Base-by-base conservation (phyloP, 2,888 invertebrate genomes). In the Toxonevra muliebris region DNA sequence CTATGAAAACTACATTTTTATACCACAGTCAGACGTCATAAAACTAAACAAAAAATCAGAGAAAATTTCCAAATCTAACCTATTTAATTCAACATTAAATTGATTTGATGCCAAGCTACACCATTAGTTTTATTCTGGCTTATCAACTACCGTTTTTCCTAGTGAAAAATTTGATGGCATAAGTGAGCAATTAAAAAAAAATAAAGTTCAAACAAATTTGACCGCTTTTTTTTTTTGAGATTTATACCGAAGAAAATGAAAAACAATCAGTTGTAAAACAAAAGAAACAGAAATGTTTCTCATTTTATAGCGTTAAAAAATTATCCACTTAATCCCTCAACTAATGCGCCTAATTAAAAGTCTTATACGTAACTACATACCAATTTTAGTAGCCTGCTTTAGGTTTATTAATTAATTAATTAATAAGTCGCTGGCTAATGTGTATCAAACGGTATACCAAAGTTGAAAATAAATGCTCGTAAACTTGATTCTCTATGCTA, bases 271-370 rank as follows among this genome's bases (percentile, higher is more conserved):
- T 15, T 48, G 10, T n/a, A 48, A 48, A 4, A 10, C 11, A 48
- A 48, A 48, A 48, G 45, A 45, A 45, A 12, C 13, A 12, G 42
- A 61, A 30, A 42, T 30, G 40, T 20, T 15, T 45, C 7, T 45
- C 19, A 12, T 43, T 55, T 2, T 30, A 20, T n/a, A 12, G 42
- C 55, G 1, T 61, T 63, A 71, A 69, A 70, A 66, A 65, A 68
- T 64, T 72, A 72, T 20, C 74, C 75, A 79, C 76, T 79, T 78
- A 75, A 69, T 72, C 69, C 58, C 65, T 70, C 72, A 72, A 75
- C 76, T 73, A 79, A 79, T 79, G 73, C 72, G 68, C 61, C 65
- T 75, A 76, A 77, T 77, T 76, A 76, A 75, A 74, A 69, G 71
- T 58, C 61, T 48, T 5, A 54, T 58, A 58, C n/a, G n/a, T n/a